Base-by-base conservation (phyloP, 2,113 vertebrate genomes). In the Dasyprocta punctata region DNA sequence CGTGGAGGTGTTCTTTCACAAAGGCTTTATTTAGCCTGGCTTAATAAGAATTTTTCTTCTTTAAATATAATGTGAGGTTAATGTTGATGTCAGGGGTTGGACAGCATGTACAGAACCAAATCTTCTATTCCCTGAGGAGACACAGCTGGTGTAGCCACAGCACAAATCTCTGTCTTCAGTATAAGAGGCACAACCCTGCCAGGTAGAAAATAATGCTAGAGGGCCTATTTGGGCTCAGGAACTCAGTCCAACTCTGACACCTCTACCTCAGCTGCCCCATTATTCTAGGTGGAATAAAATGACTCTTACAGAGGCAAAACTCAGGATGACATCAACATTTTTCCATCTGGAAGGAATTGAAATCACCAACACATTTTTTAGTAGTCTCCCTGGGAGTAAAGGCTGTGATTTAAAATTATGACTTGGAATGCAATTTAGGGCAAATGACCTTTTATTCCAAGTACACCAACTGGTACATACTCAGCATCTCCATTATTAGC, bases 311-410 rank as follows among this genome's bases (percentile, higher is more conserved):
- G 80, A 92, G 80, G 60, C 61, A 65, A 89, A 54, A 12, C 38
- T 93, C 24, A 28, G 75, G 81, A 78, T 96, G 97, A 97, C 52
- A 96, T 95, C 93, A 95, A 93, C 77, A 47, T 97, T 96, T 97
- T 95, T 96, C 97, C 96, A 96, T 92, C 89, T 97, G 97, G 96
- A 95, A 95, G 75, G 84, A 95, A 93, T 14, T 90, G 90, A 94
- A 94, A 95, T 95, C 58, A 91, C 63, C 83, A 95, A 49, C 56
- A 94, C 26, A 54, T 69, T 93, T 90, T 85, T 89, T 77, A 67
- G 56, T 97, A 93, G 91, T 94, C 89, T 86, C 77, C 36, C 89
- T 60, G 44, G 82, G 91, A 96, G 49, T 87, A 75, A 89, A 96
- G 36, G 60, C 92, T 94, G 49, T 89, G 83, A 90, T 89, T 97